Evolutionary conservation across 2,113 vertebrate genomes (phyloP).

Genomic region (Vulpes ferrilata): DNA sequence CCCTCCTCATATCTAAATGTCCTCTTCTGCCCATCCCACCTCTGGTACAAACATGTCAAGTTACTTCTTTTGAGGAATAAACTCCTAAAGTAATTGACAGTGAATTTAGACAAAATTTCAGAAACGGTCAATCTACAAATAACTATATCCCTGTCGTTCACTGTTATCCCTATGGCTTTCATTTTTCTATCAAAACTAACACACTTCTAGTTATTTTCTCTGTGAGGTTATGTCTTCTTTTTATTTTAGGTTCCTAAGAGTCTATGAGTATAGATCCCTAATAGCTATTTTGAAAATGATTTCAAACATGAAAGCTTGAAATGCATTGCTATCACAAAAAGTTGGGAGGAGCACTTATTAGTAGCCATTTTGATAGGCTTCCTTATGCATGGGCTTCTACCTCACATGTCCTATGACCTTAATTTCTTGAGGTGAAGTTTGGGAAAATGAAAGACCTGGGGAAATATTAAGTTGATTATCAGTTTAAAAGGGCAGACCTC

Average conservation of each 20-base stretch:
- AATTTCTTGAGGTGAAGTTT: not conserved
- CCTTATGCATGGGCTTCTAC: not conserved
- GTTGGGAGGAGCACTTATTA: not conserved
- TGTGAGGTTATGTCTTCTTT: not conserved
- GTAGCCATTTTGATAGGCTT: not conserved
- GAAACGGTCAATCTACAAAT: not conserved
- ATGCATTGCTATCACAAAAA: not conserved
- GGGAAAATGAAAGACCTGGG: not conserved
- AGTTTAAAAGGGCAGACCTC: not conserved
- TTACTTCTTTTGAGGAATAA: constrained; percentile 6
- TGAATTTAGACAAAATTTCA: constrained; percentile 26
- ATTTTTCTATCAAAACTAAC: not conserved
- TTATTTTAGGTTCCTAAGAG: not conserved
- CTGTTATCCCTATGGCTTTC: not conserved
- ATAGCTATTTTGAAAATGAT: not conserved
- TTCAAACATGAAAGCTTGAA: not conserved
- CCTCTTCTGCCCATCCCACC: not conserved
- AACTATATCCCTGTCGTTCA: not conserved
- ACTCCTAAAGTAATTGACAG: not conserved
- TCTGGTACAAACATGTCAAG: not conserved
- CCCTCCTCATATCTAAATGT: not conserved
- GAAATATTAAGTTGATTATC: not conserved
- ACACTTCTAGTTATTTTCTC: not conserved
- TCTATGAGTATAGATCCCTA: not conserved
- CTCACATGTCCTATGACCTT: not conserved